These are phyloP conservation scores for Synanthedon myopaeformis DNA, from an alignment of 2,888 invertebrate genomes.

Conservation along the genomic window DNA sequence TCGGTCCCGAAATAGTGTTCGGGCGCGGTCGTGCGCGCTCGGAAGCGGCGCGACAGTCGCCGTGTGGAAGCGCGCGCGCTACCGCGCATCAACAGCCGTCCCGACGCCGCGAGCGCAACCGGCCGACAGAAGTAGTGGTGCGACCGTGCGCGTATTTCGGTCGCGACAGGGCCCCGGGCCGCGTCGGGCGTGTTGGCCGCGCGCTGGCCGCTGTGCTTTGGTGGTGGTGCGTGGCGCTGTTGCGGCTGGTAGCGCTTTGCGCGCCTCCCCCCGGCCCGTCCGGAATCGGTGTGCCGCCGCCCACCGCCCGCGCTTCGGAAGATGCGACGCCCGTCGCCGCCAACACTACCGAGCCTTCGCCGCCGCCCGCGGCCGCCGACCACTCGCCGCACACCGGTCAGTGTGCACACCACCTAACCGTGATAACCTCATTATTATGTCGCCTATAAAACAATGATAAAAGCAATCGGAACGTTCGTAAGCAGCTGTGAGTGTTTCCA, in stretches of 20 bases:
- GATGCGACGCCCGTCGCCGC: constrained; percentile 54
- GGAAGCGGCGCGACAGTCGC: constrained; percentile 64
- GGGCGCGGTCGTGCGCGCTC: constrained; percentile 62
- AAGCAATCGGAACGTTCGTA: no score
- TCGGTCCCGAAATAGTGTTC: constrained; percentile 70
- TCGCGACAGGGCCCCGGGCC: constrained; percentile 61
- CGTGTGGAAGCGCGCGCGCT: constrained; percentile 68
- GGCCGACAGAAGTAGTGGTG: constrained; percentile 31
- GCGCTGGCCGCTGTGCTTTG: constrained; percentile 69
- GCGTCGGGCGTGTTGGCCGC: constrained; percentile 64
- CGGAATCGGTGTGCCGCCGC: constrained; percentile 38
- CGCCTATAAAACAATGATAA: no score
- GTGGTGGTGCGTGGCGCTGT: constrained; percentile 69
- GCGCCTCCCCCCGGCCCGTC: constrained; percentile 62
- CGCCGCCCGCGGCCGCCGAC: constrained; percentile 32
- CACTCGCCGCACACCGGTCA: constrained; percentile 48
- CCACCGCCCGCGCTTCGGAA: constrained; percentile 56
- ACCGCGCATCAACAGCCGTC: constrained; percentile 54
- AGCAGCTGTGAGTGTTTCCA: no score
- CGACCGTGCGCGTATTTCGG: constrained; percentile 63
- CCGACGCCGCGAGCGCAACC: constrained; percentile 42
- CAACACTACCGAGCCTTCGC: constrained; percentile 47
- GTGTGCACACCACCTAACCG: constrained; percentile 17
- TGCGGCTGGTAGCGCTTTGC: constrained; percentile 65
- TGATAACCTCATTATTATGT: no score